Base-by-base conservation (phyloP, 2,797 vertebrate species). In the Takifugu rubripes region DNA sequence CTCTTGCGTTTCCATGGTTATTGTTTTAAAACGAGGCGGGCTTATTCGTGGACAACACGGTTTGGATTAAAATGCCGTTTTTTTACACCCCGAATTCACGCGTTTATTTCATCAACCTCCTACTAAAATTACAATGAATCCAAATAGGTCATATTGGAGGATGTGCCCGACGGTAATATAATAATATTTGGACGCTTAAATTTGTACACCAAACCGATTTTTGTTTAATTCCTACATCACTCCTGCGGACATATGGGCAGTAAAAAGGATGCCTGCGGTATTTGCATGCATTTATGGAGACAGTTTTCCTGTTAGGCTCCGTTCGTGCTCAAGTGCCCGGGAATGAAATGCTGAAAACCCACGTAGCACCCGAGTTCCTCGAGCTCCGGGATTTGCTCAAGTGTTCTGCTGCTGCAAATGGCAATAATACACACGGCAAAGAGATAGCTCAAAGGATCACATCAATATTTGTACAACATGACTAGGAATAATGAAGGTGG, bases 381-480 rank as follows among this genome's bases (percentile, higher is more conserved):
- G 81, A 87, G 92, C 92, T 83, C 62, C 72, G 89, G 94, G 95
- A 96, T 97, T 95, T 94, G 88, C 43, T 91, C 61, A 66, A 91
- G 93, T 92, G 83, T 89, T 89, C 90, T 84, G 85, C 86, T 86
- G 91, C 83, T 86, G 91, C 90, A 89, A 92, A 93, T 90, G 91
- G 92, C 89, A 88, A 89, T 91, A 90, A 88, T 89, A 92, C 90
- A 92, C 92, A 92, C 90, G 88, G 93, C 91, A 90, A 84, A 91
- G 89, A 92, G 88, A 88, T 67, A 90, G 90, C 92, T 94, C 93
- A 91, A 93, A 90, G 94, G 95, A 97, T 98, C 96, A 96, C 93
- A 88, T 93, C 93, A 94, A 95, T 98, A 97, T 98, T 98, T 98
- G 95, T 90, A 92, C 94, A 95, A 91, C 95, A 95, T 98, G 96